Evolutionary conservation across 2,888 invertebrate species (phyloP).

Genomic region (Dicyrtoma fusca): DNA sequence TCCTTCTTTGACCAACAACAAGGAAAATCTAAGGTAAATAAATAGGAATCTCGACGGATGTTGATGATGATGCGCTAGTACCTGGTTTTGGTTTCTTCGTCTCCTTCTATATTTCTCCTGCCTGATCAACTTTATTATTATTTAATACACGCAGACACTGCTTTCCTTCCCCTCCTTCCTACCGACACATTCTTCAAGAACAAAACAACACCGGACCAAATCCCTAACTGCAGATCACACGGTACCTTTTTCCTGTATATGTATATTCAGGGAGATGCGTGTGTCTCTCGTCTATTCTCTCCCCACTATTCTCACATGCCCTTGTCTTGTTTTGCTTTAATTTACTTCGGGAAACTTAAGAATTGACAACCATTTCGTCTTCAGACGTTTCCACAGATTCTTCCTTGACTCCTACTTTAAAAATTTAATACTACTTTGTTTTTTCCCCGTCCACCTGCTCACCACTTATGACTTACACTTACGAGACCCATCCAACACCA

Average conservation of each 20-base stretch:
- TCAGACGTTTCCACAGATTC: constrained; percentile 7
- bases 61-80: too few species aligned
- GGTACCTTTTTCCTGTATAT: too few species aligned
- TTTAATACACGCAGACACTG: not conserved
- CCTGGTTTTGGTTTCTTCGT: not conserved
- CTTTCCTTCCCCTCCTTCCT: not conserved
- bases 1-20: not conserved
- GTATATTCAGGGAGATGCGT: not conserved
- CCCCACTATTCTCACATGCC: constrained; percentile 4
- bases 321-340: constrained; percentile 24
- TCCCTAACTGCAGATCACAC: not conserved
- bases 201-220: not conserved
- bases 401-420: constrained; percentile 8
- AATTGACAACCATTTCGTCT: not conserved
- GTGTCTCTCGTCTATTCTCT: too few species aligned
- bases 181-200: not conserved
- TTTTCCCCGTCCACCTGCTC: not conserved
- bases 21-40: not conserved
- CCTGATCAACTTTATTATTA: too few species aligned
- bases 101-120: not conserved
- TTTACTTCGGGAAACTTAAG: not conserved
- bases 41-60: too few species aligned
- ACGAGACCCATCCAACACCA: constrained; percentile 8
- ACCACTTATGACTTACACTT: not conserved
- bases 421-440: constrained; percentile 1